Evolutionary conservation across 2,113 vertebrate genomes (phyloP).

Genomic region (Muntiacus reevesi): DNA sequence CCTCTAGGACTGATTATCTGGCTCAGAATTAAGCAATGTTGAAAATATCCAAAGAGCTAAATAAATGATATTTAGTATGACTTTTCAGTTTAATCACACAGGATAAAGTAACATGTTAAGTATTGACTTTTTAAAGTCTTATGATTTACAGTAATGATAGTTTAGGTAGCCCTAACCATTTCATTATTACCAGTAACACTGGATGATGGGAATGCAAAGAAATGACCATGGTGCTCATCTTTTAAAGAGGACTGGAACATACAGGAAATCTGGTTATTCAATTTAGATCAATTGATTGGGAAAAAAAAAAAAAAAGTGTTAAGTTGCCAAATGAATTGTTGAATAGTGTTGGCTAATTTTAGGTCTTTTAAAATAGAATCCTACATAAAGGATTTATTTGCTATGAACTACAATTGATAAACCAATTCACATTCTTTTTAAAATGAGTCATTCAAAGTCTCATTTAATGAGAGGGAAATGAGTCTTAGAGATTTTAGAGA

Average conservation of each 20-base stretch:
- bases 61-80: not conserved
- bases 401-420: not conserved
- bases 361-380: not conserved
- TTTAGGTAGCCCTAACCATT: not conserved
- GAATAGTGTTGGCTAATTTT: not conserved
- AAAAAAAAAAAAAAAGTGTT: not conserved
- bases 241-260: not conserved
- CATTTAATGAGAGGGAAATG: not conserved
- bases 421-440: not conserved
- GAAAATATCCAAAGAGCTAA: not conserved
- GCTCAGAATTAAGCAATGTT: not conserved
- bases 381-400: not conserved
- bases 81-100: not conserved
- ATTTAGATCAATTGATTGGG: not conserved
- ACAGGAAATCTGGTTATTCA: not conserved
- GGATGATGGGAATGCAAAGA: not conserved
- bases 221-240: not conserved
- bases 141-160: not conserved
- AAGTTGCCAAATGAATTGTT: not conserved
- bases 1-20: not conserved
- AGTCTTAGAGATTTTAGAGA: not conserved
- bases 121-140: not conserved
- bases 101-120: not conserved
- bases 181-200: not conserved
- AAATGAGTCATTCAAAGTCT: not conserved